These are phyloP conservation scores for Blastobasis lacticolella DNA, from an alignment of 2,888 invertebrate species.

Conservation along the genomic window DNA sequence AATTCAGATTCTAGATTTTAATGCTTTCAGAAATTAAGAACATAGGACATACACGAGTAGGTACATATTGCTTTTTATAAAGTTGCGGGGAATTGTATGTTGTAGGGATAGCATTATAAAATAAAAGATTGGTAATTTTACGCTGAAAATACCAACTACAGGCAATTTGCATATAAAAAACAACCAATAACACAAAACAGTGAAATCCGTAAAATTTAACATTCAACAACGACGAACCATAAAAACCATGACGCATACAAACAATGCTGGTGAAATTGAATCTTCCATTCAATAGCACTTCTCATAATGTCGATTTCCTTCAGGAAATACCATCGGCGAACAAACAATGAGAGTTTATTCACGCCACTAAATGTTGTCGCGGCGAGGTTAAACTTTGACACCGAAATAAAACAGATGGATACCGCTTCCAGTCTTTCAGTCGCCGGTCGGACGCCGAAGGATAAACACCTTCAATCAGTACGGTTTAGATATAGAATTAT, in stretches of 20 bases:
- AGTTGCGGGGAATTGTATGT: too few relatives aligned
- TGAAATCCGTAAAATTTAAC: too few relatives aligned
- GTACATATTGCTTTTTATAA: too few relatives aligned
- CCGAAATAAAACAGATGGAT: slow-evolving; percentile 10
- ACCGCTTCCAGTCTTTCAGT: slow-evolving; percentile 9
- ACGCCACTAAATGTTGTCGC: slow-evolving; percentile 8
- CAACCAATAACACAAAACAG: too few relatives aligned
- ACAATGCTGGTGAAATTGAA: slow-evolving; percentile 1
- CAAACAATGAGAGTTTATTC: slow-evolving; percentile 17
- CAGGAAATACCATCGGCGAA: slow-evolving; percentile 13
- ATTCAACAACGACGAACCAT: not conserved
- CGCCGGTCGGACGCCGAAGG: not conserved
- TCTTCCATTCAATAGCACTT: slow-evolving; percentile 13
- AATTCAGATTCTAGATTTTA: too few relatives aligned
- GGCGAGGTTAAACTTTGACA: slow-evolving; percentile 8
- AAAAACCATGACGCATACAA: slow-evolving; percentile 4
- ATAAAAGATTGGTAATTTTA: too few relatives aligned
- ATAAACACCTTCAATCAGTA: slow-evolving; percentile 15
- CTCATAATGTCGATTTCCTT: slow-evolving; percentile 12
- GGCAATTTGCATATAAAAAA: too few relatives aligned
- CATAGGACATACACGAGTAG: too few relatives aligned
- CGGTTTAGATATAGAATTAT: slow-evolving; percentile 1
- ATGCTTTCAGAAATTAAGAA: too few relatives aligned
- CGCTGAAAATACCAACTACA: too few relatives aligned
- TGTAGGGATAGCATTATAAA: too few relatives aligned